Base-by-base conservation (phyloP, 2,797 vertebrate species). In the Anisognathus igniventris region DNA sequence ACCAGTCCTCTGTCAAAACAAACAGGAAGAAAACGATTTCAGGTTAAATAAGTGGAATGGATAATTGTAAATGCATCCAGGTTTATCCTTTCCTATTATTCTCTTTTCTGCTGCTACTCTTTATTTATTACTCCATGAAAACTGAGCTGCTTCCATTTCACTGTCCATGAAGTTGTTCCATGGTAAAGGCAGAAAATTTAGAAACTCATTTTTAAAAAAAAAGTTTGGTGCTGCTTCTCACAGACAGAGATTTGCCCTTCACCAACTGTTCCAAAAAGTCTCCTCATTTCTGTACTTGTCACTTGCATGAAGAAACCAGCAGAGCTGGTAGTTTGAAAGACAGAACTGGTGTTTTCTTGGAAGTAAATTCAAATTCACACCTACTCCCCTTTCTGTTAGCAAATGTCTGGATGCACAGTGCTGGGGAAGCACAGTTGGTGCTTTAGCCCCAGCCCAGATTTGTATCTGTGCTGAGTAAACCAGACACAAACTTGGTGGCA, bases 1-100 rank as follows among this genome's bases (percentile, higher is more conserved):
- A 28, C 98, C 99, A 14, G 98, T 94, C 95, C 99, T 99, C 99
- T 99, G 88, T 57, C 44, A 92, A 94, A 96, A 97, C 31, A 96
- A 92, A 96, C 27, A 90, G 90, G 77, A 93, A 40, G 22, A 93
- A 42, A n/a, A 67, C 17, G 1, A 70, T 78, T 95, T 48, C 81
- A 88, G 70, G 60, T 79, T 76, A 85, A 76, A 27, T 4, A 74
- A 90, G 15, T 28, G 90, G 68, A 68, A 79, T 18, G 31, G 64
- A 11, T 45, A 61, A 72, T 3, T 47, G 40, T 0, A 62, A 88
- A 84, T 17, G 44, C 57, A 77, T 77, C 53, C 82, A 93, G 25
- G 31, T 42, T 76, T 58, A 72, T 35, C 76, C 53, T 51, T 47
- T 64, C 48, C 76, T 66, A 47, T 81, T 72, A 67, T n/a, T 84